These are phyloP conservation scores for Ischnus inquisitorius DNA, from an alignment of 2,888 invertebrate species.

Conservation along the genomic window DNA sequence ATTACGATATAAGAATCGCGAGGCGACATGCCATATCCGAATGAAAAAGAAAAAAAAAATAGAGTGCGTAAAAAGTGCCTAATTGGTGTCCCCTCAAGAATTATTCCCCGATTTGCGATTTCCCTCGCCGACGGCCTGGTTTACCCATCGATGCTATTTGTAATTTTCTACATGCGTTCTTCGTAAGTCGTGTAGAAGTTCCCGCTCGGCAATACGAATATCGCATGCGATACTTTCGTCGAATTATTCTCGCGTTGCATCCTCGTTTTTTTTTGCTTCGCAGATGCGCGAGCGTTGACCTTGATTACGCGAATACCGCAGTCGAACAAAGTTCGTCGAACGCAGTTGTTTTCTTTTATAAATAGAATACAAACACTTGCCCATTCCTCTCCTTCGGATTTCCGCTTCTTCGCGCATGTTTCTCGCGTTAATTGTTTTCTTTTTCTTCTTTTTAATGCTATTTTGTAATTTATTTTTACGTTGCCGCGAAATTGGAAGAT, in stretches of 20 bases:
- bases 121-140: constrained; percentile 31
- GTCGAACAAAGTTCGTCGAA: not conserved
- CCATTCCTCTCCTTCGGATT: not conserved
- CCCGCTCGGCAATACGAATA: constrained; percentile 47
- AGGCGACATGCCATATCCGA: constrained; percentile 42
- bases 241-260: constrained; percentile 26
- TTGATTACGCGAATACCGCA: not conserved
- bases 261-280: not conserved
- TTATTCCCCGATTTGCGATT: constrained; percentile 37
- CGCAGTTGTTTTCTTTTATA: not conserved
- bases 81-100: constrained; percentile 45
- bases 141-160: constrained; percentile 16
- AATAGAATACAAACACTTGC: not conserved
- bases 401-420: constrained; percentile 46
- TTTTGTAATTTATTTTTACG: constrained; percentile 14
- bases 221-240: constrained; percentile 34
- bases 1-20: constrained; percentile 41
- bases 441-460: not conserved
- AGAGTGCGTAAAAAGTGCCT: constrained; percentile 62
- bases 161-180: constrained; percentile 35
- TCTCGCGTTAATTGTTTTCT: constrained; percentile 6
- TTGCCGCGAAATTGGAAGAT: constrained; percentile 31
- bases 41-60: constrained; percentile 25
- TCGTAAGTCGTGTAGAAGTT: constrained; percentile 30
- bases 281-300: not conserved